phyloP scores from a whole-genome alignment of 1,140 invertebrate genomes.

The Geopemphigus sp. region DNA sequence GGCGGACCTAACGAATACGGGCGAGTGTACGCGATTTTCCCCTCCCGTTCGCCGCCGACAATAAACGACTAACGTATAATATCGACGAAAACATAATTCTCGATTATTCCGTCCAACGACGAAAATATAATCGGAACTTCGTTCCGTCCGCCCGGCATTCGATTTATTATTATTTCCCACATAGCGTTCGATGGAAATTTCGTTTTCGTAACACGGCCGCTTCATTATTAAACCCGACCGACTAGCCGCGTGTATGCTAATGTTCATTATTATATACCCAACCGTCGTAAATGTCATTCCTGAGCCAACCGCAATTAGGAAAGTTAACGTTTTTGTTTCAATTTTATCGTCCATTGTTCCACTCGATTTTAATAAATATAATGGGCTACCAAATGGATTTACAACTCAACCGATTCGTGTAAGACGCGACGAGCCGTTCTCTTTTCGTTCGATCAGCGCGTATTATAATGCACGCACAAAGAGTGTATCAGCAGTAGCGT shows the following conservation, averaged over 20 bases:
- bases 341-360: slow-evolving; percentile 37
- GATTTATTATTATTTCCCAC: not conserved
- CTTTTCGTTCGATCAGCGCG: not conserved
- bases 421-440: no score
- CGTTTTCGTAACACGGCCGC: not conserved
- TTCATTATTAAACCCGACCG: not conserved
- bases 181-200: not conserved
- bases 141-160: not conserved
- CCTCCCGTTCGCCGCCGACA: not conserved
- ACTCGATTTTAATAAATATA: slow-evolving; percentile 43
- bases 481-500: not conserved
- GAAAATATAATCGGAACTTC: not conserved
- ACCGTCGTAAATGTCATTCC: slow-evolving; percentile 36
- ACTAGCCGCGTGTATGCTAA: not conserved
- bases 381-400: slow-evolving; percentile 4
- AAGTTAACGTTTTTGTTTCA: not conserved
- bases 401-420: not conserved
- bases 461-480: no score
- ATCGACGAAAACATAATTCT: not conserved
- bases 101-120: no score
- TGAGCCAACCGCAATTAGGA: slow-evolving; percentile 33
- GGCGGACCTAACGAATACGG: no score
- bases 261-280: not conserved
- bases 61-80: no score
- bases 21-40: not conserved